Conservation (phyloP, 2,888 invertebrate genomes). For the Sinohyriopsis cumingii region DNA sequence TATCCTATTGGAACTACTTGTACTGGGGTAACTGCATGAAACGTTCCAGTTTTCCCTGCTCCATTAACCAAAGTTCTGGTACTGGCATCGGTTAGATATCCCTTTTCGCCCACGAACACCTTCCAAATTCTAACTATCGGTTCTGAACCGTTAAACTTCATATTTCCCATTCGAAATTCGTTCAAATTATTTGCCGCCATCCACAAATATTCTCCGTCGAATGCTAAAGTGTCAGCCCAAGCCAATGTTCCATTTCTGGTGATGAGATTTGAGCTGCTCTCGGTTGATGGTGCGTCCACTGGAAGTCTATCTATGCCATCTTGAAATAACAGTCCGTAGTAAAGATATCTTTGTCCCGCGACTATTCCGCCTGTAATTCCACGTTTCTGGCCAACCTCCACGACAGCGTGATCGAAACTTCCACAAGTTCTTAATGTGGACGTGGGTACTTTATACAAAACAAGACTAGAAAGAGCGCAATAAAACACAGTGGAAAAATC, state of each 20-base stretch:
- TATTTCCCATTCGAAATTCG: constrained; percentile 10
- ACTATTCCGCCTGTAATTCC: constrained; percentile 36
- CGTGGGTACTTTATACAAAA: constrained; percentile 32
- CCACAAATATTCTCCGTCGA: constrained; percentile 36
- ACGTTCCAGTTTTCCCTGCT: no score
- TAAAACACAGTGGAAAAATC: constrained; percentile 31
- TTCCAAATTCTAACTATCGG: constrained; percentile 32
- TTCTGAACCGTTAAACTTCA: constrained; percentile 20
- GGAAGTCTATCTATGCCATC: constrained; percentile 20
- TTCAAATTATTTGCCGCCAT: constrained; percentile 30
- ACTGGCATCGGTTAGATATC: constrained; percentile 22
- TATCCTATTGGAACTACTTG: no score
- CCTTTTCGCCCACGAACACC: constrained; percentile 19
- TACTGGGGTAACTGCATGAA: no score
- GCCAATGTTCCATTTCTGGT: constrained; percentile 3
- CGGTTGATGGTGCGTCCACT: neutral
- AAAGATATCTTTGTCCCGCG: constrained; percentile 17
- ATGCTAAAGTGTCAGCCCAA: constrained; percentile 35
- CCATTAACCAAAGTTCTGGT: constrained; percentile 3
- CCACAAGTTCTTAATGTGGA: constrained; percentile 8
- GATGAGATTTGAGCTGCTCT: constrained; percentile 7
- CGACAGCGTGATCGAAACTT: constrained; percentile 9
- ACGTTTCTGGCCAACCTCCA: constrained; percentile 21
- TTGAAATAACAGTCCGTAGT: constrained; percentile 26
- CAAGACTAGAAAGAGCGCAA: constrained; percentile 17